Evolutionary conservation across 2,113 vertebrate genomes (phyloP), one percentile per base, ranked within the genome.

Genomic region (Bungarus multicinctus): DNA sequence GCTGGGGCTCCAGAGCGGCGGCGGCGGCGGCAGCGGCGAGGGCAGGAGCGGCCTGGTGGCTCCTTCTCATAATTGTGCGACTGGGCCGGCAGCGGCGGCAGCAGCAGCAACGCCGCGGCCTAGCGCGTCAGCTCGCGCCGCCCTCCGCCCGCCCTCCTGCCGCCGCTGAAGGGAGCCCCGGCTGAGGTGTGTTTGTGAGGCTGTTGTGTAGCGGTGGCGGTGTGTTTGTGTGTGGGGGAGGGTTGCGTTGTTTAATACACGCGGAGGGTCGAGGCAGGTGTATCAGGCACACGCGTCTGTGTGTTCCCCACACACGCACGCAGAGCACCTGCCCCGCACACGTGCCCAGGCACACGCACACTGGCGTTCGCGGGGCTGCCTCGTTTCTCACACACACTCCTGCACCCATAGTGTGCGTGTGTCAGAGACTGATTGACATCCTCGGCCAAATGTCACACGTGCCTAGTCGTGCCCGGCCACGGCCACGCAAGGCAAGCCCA

Each of bases 11-110:
- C 94, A 74, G 92, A 55, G 91, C 94, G 25, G 92, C 87, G 7
- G 95, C 92, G 52, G 93, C 87, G 94, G 22, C 92, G 52, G 92
- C 85, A 14, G 85, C 43, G 20, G 92, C 11, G 1, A 60, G 18
- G 43, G 93, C 95, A 52, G 64, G 60, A 94, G 94, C 93, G 92
- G 95, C 96, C 96, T 93, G 93, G 95, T 95, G 88, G 93, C 96
- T 91, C 93, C 93, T 93, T 96, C 96, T 97, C 96, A 96, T 96
- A 96, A 96, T 96, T 96, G 96, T 97, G 96, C 95, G 96, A 95
- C 96, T 96, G 95, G 69, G 60, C 93, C 69, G 43, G 12, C 30
- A 14, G 30, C 30, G 30, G 27, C 54, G 43, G 30, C 30, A 0
- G 30, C 64, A 16, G 27, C 90, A 93, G 91, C 92, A 93, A 54